Evolutionary conservation across 2,113 vertebrate genomes (phyloP).

Genomic region (Psilopsiagon aurifrons): DNA sequence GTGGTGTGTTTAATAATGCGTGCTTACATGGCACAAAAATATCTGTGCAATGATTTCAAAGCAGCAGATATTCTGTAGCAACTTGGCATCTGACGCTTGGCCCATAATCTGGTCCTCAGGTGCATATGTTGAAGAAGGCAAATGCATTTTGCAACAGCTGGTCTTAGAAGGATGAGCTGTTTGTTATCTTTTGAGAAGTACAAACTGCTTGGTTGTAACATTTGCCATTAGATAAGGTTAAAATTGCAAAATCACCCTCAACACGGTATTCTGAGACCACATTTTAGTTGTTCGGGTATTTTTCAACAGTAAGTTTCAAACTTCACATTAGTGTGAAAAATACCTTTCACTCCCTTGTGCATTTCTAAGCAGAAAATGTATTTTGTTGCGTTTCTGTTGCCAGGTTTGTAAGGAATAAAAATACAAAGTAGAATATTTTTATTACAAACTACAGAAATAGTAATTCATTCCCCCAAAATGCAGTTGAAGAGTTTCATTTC

Average conservation of each 20-base stretch:
- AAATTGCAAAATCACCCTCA: background rate
- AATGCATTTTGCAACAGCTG: background rate
- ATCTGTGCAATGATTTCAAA: background rate
- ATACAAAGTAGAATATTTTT: background rate
- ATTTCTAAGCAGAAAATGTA: background rate
- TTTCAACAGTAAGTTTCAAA: background rate
- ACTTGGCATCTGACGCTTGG: background rate
- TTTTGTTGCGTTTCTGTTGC: background rate
- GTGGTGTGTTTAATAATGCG: background rate
- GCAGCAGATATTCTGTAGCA: background rate
- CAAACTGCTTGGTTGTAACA: background rate
- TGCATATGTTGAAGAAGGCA: background rate
- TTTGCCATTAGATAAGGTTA: background rate
- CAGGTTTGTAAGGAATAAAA: background rate
- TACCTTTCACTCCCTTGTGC: background rate
- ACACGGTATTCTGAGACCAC: background rate
- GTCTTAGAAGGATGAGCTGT: background rate
- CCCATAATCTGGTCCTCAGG: background rate
- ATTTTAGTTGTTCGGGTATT: background rate
- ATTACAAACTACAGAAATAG: background rate
- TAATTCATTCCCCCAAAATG: background rate
- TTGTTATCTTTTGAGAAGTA: conserved; percentile 5
- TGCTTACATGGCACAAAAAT: background rate
- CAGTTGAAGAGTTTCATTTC: background rate
- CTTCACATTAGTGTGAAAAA: background rate